Evolutionary conservation across 1,140 invertebrate species (phyloP), one percentile per base, ranked within the genome.

Genomic region (Megalonaias nervosa): DNA sequence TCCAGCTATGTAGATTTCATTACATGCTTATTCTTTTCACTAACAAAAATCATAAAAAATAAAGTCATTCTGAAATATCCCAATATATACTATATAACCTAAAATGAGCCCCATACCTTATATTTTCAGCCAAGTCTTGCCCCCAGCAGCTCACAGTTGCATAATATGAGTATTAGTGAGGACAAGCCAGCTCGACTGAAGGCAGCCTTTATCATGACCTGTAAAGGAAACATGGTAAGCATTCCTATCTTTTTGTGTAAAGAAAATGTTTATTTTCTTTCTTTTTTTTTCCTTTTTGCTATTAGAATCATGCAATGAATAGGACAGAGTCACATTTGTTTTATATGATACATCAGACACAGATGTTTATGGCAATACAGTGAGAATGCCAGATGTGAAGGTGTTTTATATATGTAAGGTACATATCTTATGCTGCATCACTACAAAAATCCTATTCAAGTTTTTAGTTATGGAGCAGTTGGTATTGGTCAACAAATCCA

Each of bases 191-290:
- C 92, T 56, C 94, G 94, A 86, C 89, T 97, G 48, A 95, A 95
- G 87, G 94, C 95, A 12, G 96, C 95, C 0, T 97, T 97, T 91
- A 91, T 95, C 21, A 93, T 93, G 88, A 93, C 94, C 84, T 91
- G 94, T 77, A 90, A 91, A 79, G 92, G 92, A 70, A 92, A 93
- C 76, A 81, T 90, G 82, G 85, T 89, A 81, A 74, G 78, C 74
- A 11, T 15, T 57, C 66, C 26, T 69, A 66, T 38, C 19, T 23
- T 61, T 23, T 72, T 48, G 9, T 23, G 17, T 60, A n/a, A 23
- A 38, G 23, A 21, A 68, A 38, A 38, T 26, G 26, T 23, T 14
- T 65, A 19, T 60, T n/a, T 65, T 68, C 56, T 16, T 68, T 38
- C 16, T 69, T 11, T 17, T 38, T 6, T 9, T 16, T 69, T 69